Percentiles rank a stretch among this genome's conserved stretches.
phyloP scores from a whole-genome alignment of 2,888 invertebrate species.

The Hofmannophila pseudospretella region DNA sequence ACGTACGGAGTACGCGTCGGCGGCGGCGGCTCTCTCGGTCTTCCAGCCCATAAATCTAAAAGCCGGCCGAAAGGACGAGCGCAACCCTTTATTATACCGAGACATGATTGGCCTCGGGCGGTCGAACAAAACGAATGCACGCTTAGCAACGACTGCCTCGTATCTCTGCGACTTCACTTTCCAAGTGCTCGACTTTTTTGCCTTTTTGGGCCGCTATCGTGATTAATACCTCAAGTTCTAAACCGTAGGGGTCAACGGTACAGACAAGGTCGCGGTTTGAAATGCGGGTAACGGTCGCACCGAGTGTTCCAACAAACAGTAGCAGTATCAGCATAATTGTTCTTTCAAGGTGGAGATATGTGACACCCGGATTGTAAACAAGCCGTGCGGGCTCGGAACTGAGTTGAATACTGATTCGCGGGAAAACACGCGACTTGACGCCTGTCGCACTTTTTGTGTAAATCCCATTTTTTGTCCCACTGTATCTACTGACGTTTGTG shows the following conservation, averaged over 20 bases:
- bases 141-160: conserved; percentile 55
- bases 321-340: conserved; percentile 42
- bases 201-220: conserved; percentile 33
- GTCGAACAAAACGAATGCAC: conserved; percentile 58
- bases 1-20: conserved; percentile 50
- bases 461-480: conserved; percentile 8
- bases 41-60: conserved; percentile 59
- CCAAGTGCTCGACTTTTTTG: conserved; percentile 39
- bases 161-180: conserved; percentile 52
- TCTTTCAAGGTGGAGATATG: conserved; percentile 29
- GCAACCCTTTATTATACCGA: conserved; percentile 71
- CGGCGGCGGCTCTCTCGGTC: conserved; percentile 46
- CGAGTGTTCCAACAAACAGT: conserved; percentile 24
- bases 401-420: conserved; percentile 53
- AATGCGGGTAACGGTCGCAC: conserved; percentile 11
- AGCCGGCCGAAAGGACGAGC: conserved; percentile 56
- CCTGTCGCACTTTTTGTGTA: conserved; percentile 36
- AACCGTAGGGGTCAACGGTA: conserved; percentile 37
- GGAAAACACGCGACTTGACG: conserved; percentile 52
- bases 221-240: conserved; percentile 21
- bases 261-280: conserved; percentile 18
- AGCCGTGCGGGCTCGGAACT: conserved; percentile 26
- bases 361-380: conserved; percentile 50
- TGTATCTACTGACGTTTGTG: conserved; percentile 1
- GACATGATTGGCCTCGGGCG: conserved; percentile 74